phyloP scores from a whole-genome alignment of 1,140 invertebrate genomes.

The Polypedilum pembai region DNA sequence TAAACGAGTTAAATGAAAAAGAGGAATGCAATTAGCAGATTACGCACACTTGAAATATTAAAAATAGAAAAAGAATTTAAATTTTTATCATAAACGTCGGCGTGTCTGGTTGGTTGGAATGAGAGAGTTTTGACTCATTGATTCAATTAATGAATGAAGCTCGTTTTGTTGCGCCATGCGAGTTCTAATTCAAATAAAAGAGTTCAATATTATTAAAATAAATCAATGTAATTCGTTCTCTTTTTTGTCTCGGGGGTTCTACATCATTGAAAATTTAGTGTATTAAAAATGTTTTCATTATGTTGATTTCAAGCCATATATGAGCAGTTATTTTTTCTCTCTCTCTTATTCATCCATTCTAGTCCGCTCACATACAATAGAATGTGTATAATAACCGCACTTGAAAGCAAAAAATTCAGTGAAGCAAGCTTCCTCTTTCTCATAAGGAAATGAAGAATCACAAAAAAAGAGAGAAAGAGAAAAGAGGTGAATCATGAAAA shows the following conservation, averaged over 20 bases:
- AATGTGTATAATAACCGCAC: neutral
- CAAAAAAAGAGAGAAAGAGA: neutral
- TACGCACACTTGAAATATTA: too few relatives aligned
- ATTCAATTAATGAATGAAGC: neutral
- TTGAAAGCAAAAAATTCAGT: neutral
- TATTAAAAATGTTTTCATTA: neutral
- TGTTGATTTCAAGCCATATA: neutral
- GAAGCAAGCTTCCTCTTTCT: constrained; percentile 16
- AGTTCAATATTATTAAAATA: constrained; percentile 5
- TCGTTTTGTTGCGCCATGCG: neutral
- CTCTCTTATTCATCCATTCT: neutral
- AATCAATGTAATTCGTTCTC: neutral
- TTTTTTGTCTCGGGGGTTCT: neutral
- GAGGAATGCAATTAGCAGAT: too few relatives aligned
- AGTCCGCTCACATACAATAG: neutral
- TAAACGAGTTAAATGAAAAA: too few relatives aligned
- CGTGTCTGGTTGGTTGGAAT: too few relatives aligned
- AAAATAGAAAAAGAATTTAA: too few relatives aligned
- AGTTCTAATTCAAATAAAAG: neutral
- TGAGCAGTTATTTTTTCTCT: neutral
- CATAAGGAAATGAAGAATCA: neutral
- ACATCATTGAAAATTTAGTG: neutral
- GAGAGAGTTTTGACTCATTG: neutral
- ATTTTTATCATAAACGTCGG: too few relatives aligned
- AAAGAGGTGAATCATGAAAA: neutral